Evolutionary conservation across 2,888 invertebrate species (phyloP), one percentile per base, ranked within the genome.

Genomic region (Ferrisia virgata): DNA sequence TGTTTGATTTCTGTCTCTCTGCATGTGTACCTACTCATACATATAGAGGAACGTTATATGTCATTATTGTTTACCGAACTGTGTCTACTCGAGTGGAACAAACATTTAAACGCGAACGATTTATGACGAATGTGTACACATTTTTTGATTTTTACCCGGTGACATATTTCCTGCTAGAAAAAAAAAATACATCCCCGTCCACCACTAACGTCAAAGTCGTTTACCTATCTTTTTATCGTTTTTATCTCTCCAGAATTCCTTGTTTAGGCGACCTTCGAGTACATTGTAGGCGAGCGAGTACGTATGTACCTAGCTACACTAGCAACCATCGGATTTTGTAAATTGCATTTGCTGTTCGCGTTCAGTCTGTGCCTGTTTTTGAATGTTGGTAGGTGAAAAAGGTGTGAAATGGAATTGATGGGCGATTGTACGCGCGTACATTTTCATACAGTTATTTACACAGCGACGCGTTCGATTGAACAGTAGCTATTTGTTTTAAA

Each of bases 1-100:
- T 81, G 81, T 81, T 81, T 81, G 81, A 81, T 81, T 81, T 81
- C 58, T 28, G 28, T 64, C 58, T 64, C 58, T 25, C 13, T 28
- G 39, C 11, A 11, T 39, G n/a, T n/a, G 47, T 47, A 36, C 36
- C 36, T 36, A 36, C 36, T 28, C 13, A 11, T 79, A 22, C 47
- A n/a, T 43, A 22, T 22, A 28, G 36, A 58, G n/a, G 53, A n/a
- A n/a, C n/a, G n/a, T n/a, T 47, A 53, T 18, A 58, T 47, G 40
- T 64, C 58, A 25, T 53, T 33, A 31, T 81, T 81, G 81, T 81
- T 81, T 81, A 58, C 81, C 58, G 28, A 58, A 79, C 53, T 33
- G 58, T 43, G 58, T 81, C 81, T 58, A 53, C 58, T 81, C 81
- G 53, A 58, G 81, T 81, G 81, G 81, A 81, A 81, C 81, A 81